Evolutionary conservation across 2,797 vertebrate species (phyloP), one percentile per base, ranked within the genome.

Genomic region (Loris lydekkerianus): DNA sequence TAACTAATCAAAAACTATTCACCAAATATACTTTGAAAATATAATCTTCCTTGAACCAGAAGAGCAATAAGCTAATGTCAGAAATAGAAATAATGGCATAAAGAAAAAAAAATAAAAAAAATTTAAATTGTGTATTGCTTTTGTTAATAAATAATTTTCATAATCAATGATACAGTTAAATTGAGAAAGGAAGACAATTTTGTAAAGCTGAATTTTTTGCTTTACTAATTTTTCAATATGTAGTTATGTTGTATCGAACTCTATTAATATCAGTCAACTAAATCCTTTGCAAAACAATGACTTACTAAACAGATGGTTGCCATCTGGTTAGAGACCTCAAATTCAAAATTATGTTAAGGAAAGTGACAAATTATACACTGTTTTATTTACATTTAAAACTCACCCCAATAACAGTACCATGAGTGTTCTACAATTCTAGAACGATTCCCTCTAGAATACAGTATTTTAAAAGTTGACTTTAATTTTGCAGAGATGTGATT

Each of bases 81-180:
- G 53, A 95, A 88, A 82, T 10, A n/a, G 9, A 60, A 91, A 91
- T 75, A 82, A 61, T 15, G 34, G 18, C 40, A 31, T 76, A 83
- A 83, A 53, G 21, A 80, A 84, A 65, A 94, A 87, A 83, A 40
- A 83, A 80, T 21, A 17, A 86, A 87, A 29, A 49, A 84, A 86
- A 78, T 86, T 84, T 63, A 43, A 93, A 58, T 46, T 72, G 5
- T 58, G 60, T 17, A 34, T 86, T 13, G 56, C 20, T 58, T 65
- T 91, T 92, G 61, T 89, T 86, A 94, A 46, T 15, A 95, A 94
- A 89, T 82, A 85, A 93, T 40, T 93, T 92, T 73, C 76, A 82
- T 69, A 86, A 86, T 27, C 23, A 83, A 73, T 86, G 29, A 92
- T 69, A 81, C 70, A n/a, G 10, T 88, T 72, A 95, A 78, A 94